phyloP scores from a whole-genome alignment of 2,888 invertebrate species.

The Acanthosepion pharaonis region DNA sequence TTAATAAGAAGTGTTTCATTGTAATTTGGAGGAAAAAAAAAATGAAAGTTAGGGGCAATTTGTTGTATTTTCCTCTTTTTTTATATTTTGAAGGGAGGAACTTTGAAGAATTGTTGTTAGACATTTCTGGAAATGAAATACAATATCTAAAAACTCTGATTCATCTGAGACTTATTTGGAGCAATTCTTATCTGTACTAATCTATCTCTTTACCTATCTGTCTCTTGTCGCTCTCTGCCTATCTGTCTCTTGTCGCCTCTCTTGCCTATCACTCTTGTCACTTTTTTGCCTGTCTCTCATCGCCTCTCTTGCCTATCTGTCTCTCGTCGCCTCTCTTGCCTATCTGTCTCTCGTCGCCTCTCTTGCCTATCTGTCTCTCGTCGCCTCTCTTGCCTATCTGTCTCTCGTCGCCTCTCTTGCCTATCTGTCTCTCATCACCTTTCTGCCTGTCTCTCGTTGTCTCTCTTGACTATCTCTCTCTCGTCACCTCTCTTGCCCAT shows the following conservation, averaged over 20 bases:
- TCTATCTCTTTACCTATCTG: neutral
- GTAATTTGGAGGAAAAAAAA: neutral
- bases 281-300: neutral
- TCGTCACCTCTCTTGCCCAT: neutral
- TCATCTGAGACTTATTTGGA: conserved; percentile 14
- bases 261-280: no score
- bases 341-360: neutral
- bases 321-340: neutral
- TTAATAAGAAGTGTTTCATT: neutral
- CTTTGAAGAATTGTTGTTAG: neutral
- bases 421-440: neutral
- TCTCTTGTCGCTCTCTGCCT: neutral
- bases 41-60: neutral
- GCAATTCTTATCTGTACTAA: neutral
- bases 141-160: neutral
- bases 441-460: neutral
- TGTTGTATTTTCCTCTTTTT: neutral
- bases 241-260: neutral
- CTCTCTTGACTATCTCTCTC: neutral
- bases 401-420: neutral
- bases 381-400: neutral
- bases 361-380: neutral
- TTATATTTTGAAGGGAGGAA: neutral
- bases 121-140: neutral
- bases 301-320: no score